Base-by-base conservation (phyloP, 2,888 invertebrate species). In the Hypercompe scribonia region DNA sequence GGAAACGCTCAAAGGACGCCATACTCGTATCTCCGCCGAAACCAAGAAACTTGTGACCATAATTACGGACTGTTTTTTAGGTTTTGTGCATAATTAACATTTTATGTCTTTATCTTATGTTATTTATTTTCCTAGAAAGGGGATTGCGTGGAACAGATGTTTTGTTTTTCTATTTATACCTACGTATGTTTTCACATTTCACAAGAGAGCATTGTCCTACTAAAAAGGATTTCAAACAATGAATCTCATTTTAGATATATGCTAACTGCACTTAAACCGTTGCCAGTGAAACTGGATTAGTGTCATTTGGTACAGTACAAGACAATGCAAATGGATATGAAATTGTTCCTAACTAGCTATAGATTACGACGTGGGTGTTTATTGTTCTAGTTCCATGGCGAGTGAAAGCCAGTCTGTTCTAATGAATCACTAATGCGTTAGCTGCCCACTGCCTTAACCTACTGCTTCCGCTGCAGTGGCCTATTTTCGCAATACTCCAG, bases 361-460 rank as follows among this genome's bases (percentile, higher is more conserved):
- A 74, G 79, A 81, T 84, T 78, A 79, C 74, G 68, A 80, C 78
- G 90, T 89, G 86, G 90, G 91, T 88, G 87, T 88, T 89, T 90
- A 90, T 92, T 91, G 92, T 92, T 90, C 88, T 87, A 90, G 87
- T 91, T 84, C 81, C 84, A 84, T 81, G 77, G 82, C 84, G 79
- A 88, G 92, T 90, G 93, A 92, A 92, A 93, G 92, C 89, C 70
- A 78, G 68, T 72, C 74, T 81, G 85, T 84, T 80, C 86, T 90
- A 90, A 93, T 92, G 92, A 93, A 92, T 93, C 88, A 86, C 86
- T 92, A 92, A 92, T 92, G 90, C 81, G 88, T 86, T 82, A 79
- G 86, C 90, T 90, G 87, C 91, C 91, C 90, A 90, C 90, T 82
- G 84, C 86, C 87, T 86, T 88, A 86, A 86, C 89, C 90, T 87